Conservation (phyloP, 1,140 invertebrate genomes). For the Arion vulgaris region DNA sequence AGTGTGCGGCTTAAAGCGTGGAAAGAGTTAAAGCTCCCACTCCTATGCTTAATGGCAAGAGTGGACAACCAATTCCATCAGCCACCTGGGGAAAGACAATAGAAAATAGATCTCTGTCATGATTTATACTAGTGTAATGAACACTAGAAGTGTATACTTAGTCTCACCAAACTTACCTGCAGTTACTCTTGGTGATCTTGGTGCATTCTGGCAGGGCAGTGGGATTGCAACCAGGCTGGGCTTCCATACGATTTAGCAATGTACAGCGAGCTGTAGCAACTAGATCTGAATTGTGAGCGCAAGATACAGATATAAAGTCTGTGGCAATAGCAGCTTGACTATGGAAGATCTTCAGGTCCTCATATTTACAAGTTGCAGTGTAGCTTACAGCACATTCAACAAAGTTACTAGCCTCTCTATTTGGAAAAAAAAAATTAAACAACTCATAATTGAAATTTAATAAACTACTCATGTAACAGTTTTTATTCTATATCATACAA, state of each 20-base stretch:
- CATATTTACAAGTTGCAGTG: neutral
- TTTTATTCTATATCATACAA: too few relatives aligned
- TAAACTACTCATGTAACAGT: too few relatives aligned
- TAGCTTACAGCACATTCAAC: constrained; percentile 14
- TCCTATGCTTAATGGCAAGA: too few relatives aligned
- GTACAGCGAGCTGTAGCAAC: neutral
- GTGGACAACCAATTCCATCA: too few relatives aligned
- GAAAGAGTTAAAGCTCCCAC: too few relatives aligned
- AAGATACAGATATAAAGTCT: constrained; percentile 14
- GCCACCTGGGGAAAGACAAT: too few relatives aligned
- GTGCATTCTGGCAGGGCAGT: neutral
- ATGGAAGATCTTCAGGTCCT: neutral
- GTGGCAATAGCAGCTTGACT: neutral
- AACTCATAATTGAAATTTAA: too few relatives aligned
- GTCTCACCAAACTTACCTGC: neutral
- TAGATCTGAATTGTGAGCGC: neutral
- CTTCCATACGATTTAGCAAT: neutral
- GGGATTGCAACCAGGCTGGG: neutral
- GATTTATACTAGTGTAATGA: too few relatives aligned
- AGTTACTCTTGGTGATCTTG: neutral
- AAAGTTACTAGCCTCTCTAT: constrained; percentile 1
- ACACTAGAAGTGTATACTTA: neutral
- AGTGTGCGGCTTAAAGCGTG: too few relatives aligned
- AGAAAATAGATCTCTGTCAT: too few relatives aligned
- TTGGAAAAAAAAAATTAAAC: neutral